Conservation (phyloP, 1,140 invertebrate species). For the Lithobius niger region DNA sequence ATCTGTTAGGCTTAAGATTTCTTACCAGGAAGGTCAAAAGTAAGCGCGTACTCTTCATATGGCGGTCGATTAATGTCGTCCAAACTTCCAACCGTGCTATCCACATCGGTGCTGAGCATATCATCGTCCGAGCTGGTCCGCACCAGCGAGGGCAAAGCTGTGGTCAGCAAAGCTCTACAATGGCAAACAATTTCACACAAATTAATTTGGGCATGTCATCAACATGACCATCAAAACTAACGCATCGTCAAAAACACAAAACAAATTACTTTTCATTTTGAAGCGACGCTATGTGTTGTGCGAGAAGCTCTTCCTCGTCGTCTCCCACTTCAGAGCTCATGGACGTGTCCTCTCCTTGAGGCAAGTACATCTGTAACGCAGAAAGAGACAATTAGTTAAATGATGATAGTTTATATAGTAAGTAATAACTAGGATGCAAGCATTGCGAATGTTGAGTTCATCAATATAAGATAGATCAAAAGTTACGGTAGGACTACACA, state of each 20-base stretch:
- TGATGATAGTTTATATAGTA: no score
- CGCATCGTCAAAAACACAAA: not conserved
- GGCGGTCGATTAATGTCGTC: conserved; percentile 17
- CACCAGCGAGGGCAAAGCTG: conserved; percentile 57
- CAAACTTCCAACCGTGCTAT: conserved; percentile 37
- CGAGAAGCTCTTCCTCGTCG: conserved; percentile 29
- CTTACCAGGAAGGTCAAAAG: conserved; percentile 25
- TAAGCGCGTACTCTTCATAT: conserved; percentile 22
- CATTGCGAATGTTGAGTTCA: no score
- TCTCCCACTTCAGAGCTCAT: conserved; percentile 11
- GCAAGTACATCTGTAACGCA: conserved; percentile 1
- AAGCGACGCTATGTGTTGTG: conserved; percentile 29
- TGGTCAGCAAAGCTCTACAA: conserved; percentile 58
- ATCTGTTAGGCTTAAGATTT: not conserved
- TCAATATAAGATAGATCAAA: no score
- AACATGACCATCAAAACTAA: not conserved
- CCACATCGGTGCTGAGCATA: conserved; percentile 46
- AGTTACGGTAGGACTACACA: no score
- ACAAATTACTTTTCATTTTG: conserved; percentile 31
- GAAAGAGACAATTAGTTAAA: no score
- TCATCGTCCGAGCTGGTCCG: conserved; percentile 73
- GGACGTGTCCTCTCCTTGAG: not conserved
- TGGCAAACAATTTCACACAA: no score
- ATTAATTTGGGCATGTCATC: no score
- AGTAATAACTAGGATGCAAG: no score